These are phyloP conservation scores for Sycobia sp. DNA, from an alignment of 1,140 invertebrate species.

Conservation along the genomic window DNA sequence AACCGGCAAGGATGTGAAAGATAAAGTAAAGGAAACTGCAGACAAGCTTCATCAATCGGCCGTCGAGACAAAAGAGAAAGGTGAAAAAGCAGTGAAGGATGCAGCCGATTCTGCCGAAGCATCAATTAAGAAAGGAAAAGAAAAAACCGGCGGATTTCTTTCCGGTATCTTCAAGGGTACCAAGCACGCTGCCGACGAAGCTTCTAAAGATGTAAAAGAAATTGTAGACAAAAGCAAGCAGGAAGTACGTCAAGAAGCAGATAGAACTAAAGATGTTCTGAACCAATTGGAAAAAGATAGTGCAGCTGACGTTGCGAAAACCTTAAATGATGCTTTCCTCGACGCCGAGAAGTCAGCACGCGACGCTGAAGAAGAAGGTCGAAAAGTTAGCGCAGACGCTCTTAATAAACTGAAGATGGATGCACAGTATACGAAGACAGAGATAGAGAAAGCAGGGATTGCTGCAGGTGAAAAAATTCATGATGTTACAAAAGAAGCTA, in stretches of 20 bases:
- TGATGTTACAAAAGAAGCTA: not conserved
- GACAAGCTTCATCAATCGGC: not conserved
- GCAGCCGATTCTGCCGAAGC: slow-evolving; percentile 20
- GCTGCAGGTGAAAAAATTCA: no score
- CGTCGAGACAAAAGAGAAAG: slow-evolving; percentile 1
- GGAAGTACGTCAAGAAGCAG: slow-evolving; percentile 30
- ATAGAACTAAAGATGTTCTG: not conserved
- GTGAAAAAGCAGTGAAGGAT: not conserved
- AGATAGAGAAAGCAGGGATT: not conserved
- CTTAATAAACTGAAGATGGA: not conserved
- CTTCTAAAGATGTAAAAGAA: slow-evolving; percentile 46
- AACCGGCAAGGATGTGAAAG: slow-evolving; percentile 30
- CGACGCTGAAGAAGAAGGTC: not conserved
- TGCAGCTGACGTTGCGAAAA: slow-evolving; percentile 20
- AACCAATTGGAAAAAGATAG: not conserved
- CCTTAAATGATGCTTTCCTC: no score
- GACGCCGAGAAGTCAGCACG: slow-evolving; percentile 23
- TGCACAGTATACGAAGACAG: slow-evolving; percentile 27
- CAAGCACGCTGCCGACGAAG: slow-evolving; percentile 47
- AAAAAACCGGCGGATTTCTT: slow-evolving; percentile 37
- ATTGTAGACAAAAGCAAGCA: slow-evolving; percentile 42
- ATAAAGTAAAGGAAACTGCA: not conserved
- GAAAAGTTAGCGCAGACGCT: no score
- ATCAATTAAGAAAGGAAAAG: slow-evolving; percentile 42
- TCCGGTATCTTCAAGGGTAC: slow-evolving; percentile 38